These are phyloP conservation scores for Drosophila obscura DNA, from an alignment of 1,140 invertebrate genomes.

Conservation along the genomic window DNA sequence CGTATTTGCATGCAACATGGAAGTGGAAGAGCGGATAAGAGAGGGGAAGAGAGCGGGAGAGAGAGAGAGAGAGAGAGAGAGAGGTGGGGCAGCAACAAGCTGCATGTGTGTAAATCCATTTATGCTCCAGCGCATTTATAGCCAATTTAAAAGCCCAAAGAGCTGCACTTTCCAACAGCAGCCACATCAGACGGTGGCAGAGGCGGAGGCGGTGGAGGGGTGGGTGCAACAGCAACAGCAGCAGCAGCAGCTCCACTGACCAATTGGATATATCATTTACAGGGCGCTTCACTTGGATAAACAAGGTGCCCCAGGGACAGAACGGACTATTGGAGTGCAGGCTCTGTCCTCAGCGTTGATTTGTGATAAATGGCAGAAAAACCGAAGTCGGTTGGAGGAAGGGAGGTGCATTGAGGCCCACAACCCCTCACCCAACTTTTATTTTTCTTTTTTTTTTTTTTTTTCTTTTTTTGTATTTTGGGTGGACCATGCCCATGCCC, in stretches of 20 bases:
- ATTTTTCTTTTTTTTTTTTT: too few species aligned
- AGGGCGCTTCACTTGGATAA: conserved; percentile 21
- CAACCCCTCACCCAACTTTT: too few species aligned
- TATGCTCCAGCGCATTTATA: conserved; percentile 76
- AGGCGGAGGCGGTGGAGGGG: neutral
- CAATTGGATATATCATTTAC: conserved; percentile 43
- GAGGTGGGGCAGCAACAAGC: conserved; percentile 59
- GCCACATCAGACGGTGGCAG: too few species aligned
- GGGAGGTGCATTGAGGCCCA: too few species aligned
- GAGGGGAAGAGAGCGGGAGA: neutral
- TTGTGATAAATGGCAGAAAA: conserved; percentile 41
- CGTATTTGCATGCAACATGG: conserved; percentile 71
- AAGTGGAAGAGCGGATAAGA: conserved; percentile 47
- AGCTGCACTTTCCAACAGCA: conserved; percentile 14
- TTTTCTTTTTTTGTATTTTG: neutral
- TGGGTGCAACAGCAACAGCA: neutral
- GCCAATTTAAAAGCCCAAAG: conserved; percentile 72
- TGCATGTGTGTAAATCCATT: conserved; percentile 78
- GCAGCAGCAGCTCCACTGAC: neutral
- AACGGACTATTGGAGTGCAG: conserved; percentile 1
- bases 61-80: neutral
- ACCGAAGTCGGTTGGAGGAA: neutral
- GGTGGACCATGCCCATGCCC: conserved; percentile 26
- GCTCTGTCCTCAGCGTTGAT: conserved; percentile 35
- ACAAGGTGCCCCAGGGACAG: neutral